Percentiles rank a stretch among this genome's conserved stretches.
Evolutionary conservation across 35 echinoderm and acorn worm species (phyloP).

Genomic region (Apostichopus parvimensis): DNA sequence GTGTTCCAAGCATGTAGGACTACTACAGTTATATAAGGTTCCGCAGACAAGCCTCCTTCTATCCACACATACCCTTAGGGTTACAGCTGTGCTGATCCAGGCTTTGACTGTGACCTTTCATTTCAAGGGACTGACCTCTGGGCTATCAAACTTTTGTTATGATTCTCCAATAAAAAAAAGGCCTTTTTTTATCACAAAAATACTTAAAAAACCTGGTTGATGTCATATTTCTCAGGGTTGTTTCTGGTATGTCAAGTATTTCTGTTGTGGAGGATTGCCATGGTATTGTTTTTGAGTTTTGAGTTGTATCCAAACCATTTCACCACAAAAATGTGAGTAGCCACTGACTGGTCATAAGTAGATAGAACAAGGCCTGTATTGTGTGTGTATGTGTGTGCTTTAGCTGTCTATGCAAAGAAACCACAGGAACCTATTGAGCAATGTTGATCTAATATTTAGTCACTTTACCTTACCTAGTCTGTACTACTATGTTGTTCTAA

Average conservation of each 20-base stretch:
- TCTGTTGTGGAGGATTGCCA: background rate
- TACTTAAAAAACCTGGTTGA: background rate
- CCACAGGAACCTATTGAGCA: too few relatives aligned
- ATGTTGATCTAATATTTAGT: too few relatives aligned
- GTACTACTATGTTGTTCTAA: too few relatives aligned
- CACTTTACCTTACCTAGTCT: too few relatives aligned
- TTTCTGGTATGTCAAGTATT: conserved; percentile 36
- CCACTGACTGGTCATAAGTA: too few relatives aligned
- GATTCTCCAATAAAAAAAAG: conserved; percentile 14
- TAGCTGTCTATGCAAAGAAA: too few relatives aligned
- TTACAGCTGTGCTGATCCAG: background rate
- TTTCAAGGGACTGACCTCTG: conserved; percentile 24
- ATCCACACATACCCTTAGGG: background rate
- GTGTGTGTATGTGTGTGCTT: too few relatives aligned
- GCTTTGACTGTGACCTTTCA: conserved; percentile 7
- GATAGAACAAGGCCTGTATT: too few relatives aligned
- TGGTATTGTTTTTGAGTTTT: too few relatives aligned
- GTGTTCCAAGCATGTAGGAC: background rate
- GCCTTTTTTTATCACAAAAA: background rate
- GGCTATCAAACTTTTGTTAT: conserved; percentile 19
- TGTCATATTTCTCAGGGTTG: conserved; percentile 27
- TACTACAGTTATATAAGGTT: background rate
- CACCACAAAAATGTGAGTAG: background rate
- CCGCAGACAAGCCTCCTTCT: background rate
- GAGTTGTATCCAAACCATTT: too few relatives aligned